phyloP scores from a whole-genome alignment of 2,888 invertebrate species.

The Campoplex nolae region DNA sequence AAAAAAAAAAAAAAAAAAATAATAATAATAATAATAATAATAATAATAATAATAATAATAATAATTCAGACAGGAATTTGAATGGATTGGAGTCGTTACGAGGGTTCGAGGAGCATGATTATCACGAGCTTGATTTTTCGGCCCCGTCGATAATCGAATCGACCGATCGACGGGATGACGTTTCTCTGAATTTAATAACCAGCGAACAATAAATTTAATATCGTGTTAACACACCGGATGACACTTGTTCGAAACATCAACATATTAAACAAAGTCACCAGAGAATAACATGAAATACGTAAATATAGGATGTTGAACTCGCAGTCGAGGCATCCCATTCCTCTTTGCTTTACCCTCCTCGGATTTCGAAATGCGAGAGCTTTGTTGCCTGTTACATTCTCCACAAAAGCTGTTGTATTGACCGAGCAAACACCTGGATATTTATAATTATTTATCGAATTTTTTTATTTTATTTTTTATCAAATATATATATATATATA shows the following conservation, averaged over 20 bases:
- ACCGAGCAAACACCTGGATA: constrained; percentile 3
- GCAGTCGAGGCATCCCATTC: not conserved
- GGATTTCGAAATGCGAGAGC: not conserved
- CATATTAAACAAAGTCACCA: constrained; percentile 76
- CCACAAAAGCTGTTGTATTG: not conserved
- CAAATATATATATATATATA: not conserved
- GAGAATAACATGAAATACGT: constrained; percentile 1
- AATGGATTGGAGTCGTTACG: not conserved
- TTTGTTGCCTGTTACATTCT: not conserved
- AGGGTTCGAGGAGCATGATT: not conserved
- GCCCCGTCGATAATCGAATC: not conserved
- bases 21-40: not conserved
- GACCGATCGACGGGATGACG: not conserved
- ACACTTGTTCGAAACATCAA: constrained; percentile 78
- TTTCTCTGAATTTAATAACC: constrained; percentile 75
- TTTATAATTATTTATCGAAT: constrained; percentile 19
- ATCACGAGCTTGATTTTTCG: not conserved
- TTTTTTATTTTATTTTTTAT: not conserved
- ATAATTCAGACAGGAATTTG: not conserved
- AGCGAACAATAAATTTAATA: constrained; percentile 75
- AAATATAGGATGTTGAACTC: constrained; percentile 13
- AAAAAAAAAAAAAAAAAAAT: not conserved
- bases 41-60: not conserved
- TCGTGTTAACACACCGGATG: constrained; percentile 74
- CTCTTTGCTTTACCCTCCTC: not conserved